Percentiles rank a stretch among this genome's conserved stretches.
Conservation (phyloP, 2,113 vertebrate genomes). For the Colistium nudipinnis region DNA sequence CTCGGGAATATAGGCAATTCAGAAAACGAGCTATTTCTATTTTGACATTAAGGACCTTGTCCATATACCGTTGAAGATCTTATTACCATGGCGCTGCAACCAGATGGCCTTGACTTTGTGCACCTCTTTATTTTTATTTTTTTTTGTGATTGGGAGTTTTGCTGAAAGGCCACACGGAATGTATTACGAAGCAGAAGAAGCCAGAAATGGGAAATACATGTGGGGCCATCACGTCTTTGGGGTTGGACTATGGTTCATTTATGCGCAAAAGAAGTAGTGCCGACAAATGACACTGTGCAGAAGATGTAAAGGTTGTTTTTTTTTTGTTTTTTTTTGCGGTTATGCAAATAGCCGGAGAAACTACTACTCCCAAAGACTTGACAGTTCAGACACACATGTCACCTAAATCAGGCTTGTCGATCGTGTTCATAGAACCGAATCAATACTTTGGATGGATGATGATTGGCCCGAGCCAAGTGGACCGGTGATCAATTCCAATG, state of each 20-base stretch:
- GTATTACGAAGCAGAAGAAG: too few relatives aligned
- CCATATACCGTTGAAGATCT: slow-evolving; percentile 48
- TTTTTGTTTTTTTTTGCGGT: too few relatives aligned
- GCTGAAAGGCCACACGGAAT: too few relatives aligned
- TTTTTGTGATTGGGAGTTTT: too few relatives aligned
- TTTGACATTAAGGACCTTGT: slow-evolving; percentile 62
- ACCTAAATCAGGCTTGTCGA: slow-evolving; percentile 14
- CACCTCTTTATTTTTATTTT: too few relatives aligned
- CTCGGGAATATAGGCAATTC: slow-evolving; percentile 39
- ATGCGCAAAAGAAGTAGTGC: neutral
- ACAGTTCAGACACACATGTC: neutral
- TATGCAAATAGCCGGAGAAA: slow-evolving; percentile 1
- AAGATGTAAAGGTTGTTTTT: too few relatives aligned
- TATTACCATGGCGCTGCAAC: slow-evolving; percentile 37
- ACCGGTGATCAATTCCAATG: slow-evolving; percentile 30
- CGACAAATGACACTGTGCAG: neutral
- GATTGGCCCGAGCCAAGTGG: slow-evolving; percentile 17
- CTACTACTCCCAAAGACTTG: neutral
- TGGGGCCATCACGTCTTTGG: too few relatives aligned
- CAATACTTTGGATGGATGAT: slow-evolving; percentile 54
- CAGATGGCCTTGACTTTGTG: slow-evolving; percentile 29
- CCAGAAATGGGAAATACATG: too few relatives aligned
- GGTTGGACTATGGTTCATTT: neutral
- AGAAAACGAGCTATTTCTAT: slow-evolving; percentile 61
- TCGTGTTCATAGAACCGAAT: slow-evolving; percentile 24